Percentiles rank a stretch among this genome's conserved stretches.
Conservation (phyloP, 1,140 invertebrate species). For the Sycobia sp. region DNA sequence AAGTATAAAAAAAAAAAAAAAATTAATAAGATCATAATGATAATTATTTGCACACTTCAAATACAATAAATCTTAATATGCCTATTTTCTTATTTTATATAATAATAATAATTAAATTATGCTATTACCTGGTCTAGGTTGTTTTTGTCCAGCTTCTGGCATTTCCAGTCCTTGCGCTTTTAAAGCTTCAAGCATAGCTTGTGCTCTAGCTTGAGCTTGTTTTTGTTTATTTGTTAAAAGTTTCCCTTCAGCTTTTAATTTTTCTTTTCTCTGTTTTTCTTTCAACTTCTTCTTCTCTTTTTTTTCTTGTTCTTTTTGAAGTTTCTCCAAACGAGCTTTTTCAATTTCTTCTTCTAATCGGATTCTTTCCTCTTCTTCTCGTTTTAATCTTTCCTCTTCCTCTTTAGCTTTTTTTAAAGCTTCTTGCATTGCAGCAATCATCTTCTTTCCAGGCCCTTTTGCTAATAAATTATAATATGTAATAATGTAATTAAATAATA, state of each 20-base stretch:
- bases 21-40: too few relatives aligned
- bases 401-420: conserved; percentile 70
- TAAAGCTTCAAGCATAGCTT: conserved; percentile 84
- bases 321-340: conserved; percentile 72
- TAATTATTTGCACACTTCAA: too few relatives aligned
- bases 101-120: not conserved
- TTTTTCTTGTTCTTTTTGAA: conserved; percentile 81
- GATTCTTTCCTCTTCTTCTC: conserved; percentile 82
- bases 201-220: conserved; percentile 83
- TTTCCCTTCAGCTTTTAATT: conserved; percentile 94
- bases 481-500: too few relatives aligned
- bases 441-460: conserved; percentile 77
- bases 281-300: conserved; percentile 93
- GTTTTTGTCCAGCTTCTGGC: conserved; percentile 74
- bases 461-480: conserved; percentile 36
- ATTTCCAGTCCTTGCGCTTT: conserved; percentile 80
- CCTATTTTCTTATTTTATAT: too few relatives aligned
- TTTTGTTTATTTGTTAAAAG: conserved; percentile 91
- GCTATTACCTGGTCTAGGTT: conserved; percentile 66
- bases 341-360: conserved; percentile 77
- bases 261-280: conserved; percentile 92
- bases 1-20: conserved; percentile 3
- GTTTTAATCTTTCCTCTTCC: conserved; percentile 74
- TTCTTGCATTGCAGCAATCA: conserved; percentile 88
- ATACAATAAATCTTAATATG: too few relatives aligned